These are phyloP conservation scores for Drosophila pegasa DNA, from an alignment of 2,888 invertebrate genomes.

Conservation along the genomic window DNA sequence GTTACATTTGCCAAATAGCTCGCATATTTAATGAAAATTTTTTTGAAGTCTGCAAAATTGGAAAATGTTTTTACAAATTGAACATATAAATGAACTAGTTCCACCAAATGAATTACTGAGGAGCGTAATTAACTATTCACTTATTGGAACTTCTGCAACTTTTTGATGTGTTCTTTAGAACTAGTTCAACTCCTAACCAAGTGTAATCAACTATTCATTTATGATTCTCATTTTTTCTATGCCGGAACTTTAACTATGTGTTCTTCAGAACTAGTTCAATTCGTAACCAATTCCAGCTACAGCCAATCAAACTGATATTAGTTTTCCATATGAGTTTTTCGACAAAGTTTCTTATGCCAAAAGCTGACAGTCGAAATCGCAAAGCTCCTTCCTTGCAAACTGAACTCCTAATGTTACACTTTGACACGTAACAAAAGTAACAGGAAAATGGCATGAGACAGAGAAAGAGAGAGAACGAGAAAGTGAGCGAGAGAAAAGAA, in stretches of 20 bases:
- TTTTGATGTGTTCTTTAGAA: too few relatives aligned
- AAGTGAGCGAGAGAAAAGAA: neutral
- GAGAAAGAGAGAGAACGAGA: neutral
- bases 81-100: neutral
- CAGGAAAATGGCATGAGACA: neutral
- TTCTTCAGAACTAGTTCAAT: neutral
- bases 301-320: conserved; percentile 19
- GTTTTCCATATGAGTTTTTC: conserved; percentile 17
- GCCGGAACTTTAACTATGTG: neutral
- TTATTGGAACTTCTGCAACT: too few relatives aligned
- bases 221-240: too few relatives aligned
- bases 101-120: too few relatives aligned
- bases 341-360: conserved; percentile 22
- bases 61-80: neutral
- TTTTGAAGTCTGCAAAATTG: neutral
- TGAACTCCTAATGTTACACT: conserved; percentile 40
- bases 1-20: conserved; percentile 5
- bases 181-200: too few relatives aligned
- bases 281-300: neutral
- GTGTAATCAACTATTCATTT: neutral
- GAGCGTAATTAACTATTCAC: neutral
- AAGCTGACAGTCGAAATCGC: conserved; percentile 10
- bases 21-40: neutral
- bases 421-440: conserved; percentile 47
- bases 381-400: conserved; percentile 4